Evolutionary conservation across 1,140 invertebrate genomes (phyloP).

Genomic region (Melitaea cinxia): DNA sequence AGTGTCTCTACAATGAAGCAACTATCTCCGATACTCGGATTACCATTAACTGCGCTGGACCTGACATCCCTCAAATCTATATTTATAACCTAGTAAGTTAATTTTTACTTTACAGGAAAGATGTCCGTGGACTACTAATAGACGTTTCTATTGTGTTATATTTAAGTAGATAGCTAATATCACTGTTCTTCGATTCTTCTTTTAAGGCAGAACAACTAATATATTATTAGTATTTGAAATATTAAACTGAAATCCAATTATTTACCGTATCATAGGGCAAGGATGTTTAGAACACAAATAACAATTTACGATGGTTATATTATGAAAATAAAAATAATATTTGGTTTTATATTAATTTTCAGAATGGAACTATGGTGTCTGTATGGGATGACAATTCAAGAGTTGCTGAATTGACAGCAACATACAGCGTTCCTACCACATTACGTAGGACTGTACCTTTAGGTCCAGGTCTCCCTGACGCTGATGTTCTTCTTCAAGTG

Average conservation of each 20-base stretch:
- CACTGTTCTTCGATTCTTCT: no score
- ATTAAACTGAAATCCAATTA: no score
- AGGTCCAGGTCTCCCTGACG: slow-evolving; percentile 82
- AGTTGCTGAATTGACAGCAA: slow-evolving; percentile 77
- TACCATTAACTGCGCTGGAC: slow-evolving; percentile 88
- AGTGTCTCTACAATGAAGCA: slow-evolving; percentile 86
- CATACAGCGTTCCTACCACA: slow-evolving; percentile 83
- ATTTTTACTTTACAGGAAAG: neutral
- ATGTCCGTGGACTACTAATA: no score
- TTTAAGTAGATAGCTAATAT: no score
- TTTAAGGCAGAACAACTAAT: no score
- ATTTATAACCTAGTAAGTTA: slow-evolving; percentile 68
- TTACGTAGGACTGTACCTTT: slow-evolving; percentile 84
- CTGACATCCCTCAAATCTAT: slow-evolving; percentile 69
- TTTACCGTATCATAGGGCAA: no score
- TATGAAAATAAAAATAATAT: neutral
- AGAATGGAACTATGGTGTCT: slow-evolving; percentile 60
- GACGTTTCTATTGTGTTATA: no score
- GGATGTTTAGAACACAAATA: no score
- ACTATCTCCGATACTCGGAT: slow-evolving; percentile 86
- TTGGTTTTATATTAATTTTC: slow-evolving; percentile 34
- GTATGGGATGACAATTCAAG: slow-evolving; percentile 85
- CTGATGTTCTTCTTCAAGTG: slow-evolving; percentile 87
- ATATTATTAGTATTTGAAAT: no score
- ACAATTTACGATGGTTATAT: no score